phyloP scores from a whole-genome alignment of 2,113 vertebrate genomes.

The Lota lota region DNA sequence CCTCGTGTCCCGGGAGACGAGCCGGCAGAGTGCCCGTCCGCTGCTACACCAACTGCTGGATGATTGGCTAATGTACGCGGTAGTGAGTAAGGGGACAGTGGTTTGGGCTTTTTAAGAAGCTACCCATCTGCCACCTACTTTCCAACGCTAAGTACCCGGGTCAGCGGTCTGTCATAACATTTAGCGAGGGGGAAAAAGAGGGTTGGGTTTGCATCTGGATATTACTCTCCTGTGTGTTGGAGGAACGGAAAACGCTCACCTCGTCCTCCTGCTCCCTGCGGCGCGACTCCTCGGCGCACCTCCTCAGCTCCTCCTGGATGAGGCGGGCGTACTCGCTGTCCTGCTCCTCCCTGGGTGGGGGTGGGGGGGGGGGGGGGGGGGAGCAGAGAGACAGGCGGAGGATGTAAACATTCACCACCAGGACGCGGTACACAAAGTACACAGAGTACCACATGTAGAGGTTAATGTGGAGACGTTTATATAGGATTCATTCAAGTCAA shows the following conservation, averaged over 20 bases:
- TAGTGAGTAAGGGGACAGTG: neutral
- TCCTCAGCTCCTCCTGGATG: constrained; percentile 71
- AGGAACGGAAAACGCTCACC: constrained; percentile 42
- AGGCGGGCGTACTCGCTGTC: constrained; percentile 68
- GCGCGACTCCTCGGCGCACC: constrained; percentile 55
- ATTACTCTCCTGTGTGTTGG: neutral
- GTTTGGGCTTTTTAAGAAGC: neutral
- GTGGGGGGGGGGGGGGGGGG: neutral
- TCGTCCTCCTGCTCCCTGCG: constrained; percentile 67
- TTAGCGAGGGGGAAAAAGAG: neutral
- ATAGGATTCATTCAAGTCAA: no score
- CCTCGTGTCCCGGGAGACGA: no score
- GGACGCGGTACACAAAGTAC: no score
- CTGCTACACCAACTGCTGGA: no score
- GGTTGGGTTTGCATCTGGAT: no score
- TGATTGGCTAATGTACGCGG: neutral
- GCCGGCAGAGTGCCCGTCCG: no score
- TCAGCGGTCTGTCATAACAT: neutral
- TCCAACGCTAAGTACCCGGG: no score
- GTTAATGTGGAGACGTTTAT: no score
- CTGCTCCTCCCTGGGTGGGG: constrained; percentile 63
- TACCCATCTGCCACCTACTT: neutral
- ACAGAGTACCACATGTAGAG: no score
- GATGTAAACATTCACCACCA: no score
- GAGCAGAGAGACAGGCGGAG: neutral